phyloP scores from a whole-genome alignment of 1,140 invertebrate genomes.

The Bombus sibiricus region DNA sequence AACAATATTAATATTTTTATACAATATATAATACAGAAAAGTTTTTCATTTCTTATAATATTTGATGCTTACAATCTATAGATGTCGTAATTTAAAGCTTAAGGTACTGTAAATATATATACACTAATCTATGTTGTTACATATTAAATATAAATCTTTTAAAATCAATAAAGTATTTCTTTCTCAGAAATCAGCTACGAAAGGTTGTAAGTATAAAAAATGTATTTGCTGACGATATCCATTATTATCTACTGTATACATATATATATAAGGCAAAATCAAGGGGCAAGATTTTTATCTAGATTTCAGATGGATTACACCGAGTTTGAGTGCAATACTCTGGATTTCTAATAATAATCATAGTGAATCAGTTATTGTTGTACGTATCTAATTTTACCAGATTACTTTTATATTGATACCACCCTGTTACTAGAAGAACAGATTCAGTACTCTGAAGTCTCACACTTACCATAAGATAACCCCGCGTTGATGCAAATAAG shows the following conservation, averaged over 20 bases:
- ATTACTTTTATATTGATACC: background rate
- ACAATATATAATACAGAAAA: background rate
- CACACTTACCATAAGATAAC: constrained; percentile 31
- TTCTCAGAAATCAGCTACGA: background rate
- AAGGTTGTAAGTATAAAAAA: background rate
- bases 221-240: background rate
- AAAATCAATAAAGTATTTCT: background rate
- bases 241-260: background rate
- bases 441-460: background rate
- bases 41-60: background rate
- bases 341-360: background rate
- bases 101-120: no score
- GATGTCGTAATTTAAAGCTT: no score
- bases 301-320: background rate
- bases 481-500: background rate
- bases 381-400: background rate
- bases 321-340: background rate
- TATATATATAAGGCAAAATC: background rate
- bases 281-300: background rate
- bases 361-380: background rate
- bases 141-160: background rate
- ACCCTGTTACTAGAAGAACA: background rate
- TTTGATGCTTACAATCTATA: background rate
- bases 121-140: no score
- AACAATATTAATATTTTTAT: background rate